Percentiles rank a stretch among this genome's conserved stretches.
phyloP scores from a whole-genome alignment of 2,797 vertebrate genomes.

The Margarornis squamiger region DNA sequence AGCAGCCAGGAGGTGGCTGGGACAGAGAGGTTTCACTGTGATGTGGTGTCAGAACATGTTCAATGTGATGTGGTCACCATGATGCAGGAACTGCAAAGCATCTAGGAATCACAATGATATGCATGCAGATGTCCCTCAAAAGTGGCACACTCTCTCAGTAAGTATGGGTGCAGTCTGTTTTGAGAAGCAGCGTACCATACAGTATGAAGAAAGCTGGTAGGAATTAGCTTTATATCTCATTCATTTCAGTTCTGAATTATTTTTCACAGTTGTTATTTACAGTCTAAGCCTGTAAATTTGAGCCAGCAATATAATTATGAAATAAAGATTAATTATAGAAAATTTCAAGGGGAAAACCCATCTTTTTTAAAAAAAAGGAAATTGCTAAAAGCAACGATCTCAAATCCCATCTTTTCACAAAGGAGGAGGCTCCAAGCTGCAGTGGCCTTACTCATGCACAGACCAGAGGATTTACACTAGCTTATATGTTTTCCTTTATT shows the following conservation, averaged over 20 bases:
- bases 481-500: background rate
- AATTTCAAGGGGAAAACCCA: conserved; percentile 30
- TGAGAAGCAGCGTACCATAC: background rate
- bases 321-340: conserved; percentile 60
- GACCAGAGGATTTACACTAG: background rate
- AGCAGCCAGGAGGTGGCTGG: background rate
- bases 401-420: background rate
- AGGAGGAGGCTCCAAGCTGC: background rate
- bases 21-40: background rate
- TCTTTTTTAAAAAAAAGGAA: background rate
- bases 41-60: background rate
- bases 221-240: conserved; percentile 25
- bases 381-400: conserved; percentile 19
- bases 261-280: conserved; percentile 58
- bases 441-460: background rate
- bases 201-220: background rate
- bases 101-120: background rate
- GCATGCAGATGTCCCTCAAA: background rate
- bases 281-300: conserved; percentile 47
- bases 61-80: background rate
- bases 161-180: background rate
- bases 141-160: background rate
- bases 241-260: conserved; percentile 37
- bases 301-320: conserved; percentile 60
- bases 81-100: background rate